Evolutionary conservation across 2,113 vertebrate species (phyloP).

Genomic region (Epinephelus moara): DNA sequence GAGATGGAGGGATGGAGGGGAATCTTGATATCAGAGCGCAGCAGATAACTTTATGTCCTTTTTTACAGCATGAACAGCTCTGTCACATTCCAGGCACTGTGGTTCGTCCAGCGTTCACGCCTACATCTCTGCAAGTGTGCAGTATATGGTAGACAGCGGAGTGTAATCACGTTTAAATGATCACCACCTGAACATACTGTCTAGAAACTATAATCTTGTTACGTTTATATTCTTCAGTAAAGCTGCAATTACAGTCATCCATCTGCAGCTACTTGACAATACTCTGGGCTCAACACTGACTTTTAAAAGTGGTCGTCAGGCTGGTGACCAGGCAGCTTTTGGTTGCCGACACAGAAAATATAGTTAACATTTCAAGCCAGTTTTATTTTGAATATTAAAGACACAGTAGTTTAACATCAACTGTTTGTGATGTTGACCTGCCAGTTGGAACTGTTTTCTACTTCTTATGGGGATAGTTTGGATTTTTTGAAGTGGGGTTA

Average conservation of each 20-base stretch:
- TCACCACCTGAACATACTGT: not conserved
- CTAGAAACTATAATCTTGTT: not conserved
- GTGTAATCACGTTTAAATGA: constrained; percentile 8
- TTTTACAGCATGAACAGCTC: constrained; percentile 28
- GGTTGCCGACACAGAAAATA: too few relatives aligned
- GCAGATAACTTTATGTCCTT: constrained; percentile 49
- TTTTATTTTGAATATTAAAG: too few relatives aligned
- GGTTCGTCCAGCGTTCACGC: constrained; percentile 2
- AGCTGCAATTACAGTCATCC: not conserved
- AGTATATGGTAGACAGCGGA: not conserved
- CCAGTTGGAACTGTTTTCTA: not conserved
- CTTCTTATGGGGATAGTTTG: not conserved
- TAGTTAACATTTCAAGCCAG: too few relatives aligned
- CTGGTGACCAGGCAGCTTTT: too few relatives aligned
- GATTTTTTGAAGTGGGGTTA: too few relatives aligned
- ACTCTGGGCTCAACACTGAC: too few relatives aligned
- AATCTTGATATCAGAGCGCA: constrained; percentile 64
- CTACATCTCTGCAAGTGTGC: not conserved
- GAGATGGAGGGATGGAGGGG: constrained; percentile 58
- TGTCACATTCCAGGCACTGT: constrained; percentile 42
- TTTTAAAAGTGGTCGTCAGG: too few relatives aligned
- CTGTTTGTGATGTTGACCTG: too few relatives aligned
- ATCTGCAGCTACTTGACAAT: too few relatives aligned
- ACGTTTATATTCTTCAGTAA: not conserved
- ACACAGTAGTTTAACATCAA: too few relatives aligned